Percentiles rank a stretch among this genome's conserved stretches.
These are phyloP conservation scores for Coptodon bakossiorum DNA, from an alignment of 2,113 vertebrate species.

Conservation along the genomic window DNA sequence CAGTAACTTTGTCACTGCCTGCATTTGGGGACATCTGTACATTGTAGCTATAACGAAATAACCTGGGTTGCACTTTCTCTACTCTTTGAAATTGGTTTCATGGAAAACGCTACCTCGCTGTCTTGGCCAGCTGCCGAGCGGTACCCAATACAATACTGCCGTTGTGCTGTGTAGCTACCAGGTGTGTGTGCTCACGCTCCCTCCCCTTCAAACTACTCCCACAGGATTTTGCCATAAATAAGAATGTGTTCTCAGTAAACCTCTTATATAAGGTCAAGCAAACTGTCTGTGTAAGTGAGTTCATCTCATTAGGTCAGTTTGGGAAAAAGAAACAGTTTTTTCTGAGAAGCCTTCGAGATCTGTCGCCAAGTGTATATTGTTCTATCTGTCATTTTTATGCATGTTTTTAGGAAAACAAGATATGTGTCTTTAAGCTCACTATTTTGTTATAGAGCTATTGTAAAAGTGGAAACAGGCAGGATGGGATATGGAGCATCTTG, in stretches of 20 bases:
- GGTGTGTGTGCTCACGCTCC: slow-evolving; percentile 32
- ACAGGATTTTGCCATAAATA: slow-evolving; percentile 32
- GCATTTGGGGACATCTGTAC: not conserved
- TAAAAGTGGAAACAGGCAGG: not conserved
- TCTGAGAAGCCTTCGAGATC: not conserved
- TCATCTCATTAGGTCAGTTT: not conserved
- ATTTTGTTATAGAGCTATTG: not conserved
- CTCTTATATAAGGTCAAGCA: slow-evolving; percentile 21
- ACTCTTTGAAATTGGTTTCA: not conserved
- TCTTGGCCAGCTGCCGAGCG: slow-evolving; percentile 14
- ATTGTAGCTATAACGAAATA: not conserved
- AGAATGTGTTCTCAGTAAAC: slow-evolving; percentile 30
- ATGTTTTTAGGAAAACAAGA: not conserved
- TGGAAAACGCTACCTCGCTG: not conserved
- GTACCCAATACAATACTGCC: slow-evolving; percentile 51
- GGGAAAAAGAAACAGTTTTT: not conserved
- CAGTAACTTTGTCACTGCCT: not conserved
- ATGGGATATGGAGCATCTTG: not conserved
- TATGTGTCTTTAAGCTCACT: not conserved
- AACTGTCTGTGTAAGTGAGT: not conserved
- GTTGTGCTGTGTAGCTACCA: slow-evolving; percentile 47
- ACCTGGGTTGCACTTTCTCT: not conserved
- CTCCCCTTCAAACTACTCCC: slow-evolving; percentile 11
- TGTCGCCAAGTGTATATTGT: not conserved
- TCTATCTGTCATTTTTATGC: not conserved